A percentile compares a stretch with the other conserved stretches of the same genome.
phyloP scores from a whole-genome alignment of 2,797 vertebrate genomes.

The Enteromius trimaculatus region DNA sequence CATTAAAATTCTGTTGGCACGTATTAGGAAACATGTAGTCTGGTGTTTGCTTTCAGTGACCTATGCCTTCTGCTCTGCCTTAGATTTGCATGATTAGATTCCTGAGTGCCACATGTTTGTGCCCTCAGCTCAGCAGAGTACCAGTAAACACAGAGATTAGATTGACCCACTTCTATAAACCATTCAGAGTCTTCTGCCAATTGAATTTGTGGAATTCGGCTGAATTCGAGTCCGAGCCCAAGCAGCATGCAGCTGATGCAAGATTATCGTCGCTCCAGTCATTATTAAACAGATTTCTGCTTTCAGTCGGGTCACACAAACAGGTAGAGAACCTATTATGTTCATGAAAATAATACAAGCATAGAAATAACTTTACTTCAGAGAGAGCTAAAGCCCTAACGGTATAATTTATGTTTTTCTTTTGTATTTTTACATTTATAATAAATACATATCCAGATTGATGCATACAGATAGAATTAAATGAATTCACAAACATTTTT shows the following conservation, averaged over 20 bases:
- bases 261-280: slow-evolving; percentile 10
- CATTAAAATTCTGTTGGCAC: not conserved
- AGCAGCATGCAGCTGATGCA: slow-evolving; percentile 23
- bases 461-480: not conserved
- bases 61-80: not conserved
- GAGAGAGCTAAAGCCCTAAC: not conserved
- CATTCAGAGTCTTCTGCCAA: slow-evolving; percentile 28
- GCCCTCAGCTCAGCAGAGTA: slow-evolving; percentile 14
- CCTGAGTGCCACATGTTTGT: slow-evolving; percentile 9
- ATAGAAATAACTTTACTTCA: not conserved
- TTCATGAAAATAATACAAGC: not conserved
- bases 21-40: not conserved
- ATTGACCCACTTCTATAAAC: slow-evolving; percentile 40
- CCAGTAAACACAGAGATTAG: slow-evolving; percentile 37
- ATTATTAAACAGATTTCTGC: slow-evolving; percentile 12
- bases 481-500: not conserved
- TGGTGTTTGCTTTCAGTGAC: slow-evolving; percentile 16
- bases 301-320: not conserved
- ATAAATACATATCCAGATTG: not conserved
- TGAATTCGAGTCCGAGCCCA: not conserved
- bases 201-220: slow-evolving; percentile 20
- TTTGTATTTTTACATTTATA: not conserved
- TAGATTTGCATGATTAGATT: slow-evolving; percentile 39
- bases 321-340: not conserved
- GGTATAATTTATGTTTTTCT: not conserved